Conservation (phyloP, 2,888 invertebrate genomes). For the Tiliacea citrago region DNA sequence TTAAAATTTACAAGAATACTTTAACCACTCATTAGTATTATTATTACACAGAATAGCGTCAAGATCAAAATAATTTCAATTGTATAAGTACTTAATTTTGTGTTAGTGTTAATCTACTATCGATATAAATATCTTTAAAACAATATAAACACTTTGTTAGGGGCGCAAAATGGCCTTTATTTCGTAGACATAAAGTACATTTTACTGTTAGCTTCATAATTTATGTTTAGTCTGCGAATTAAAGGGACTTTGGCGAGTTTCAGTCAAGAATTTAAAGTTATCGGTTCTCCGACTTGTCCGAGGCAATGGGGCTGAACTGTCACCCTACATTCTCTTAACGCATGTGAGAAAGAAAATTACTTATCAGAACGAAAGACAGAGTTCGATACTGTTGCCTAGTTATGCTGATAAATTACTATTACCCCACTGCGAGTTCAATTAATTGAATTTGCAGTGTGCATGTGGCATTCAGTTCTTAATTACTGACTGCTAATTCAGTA, state of each 20-base stretch:
- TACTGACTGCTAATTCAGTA: slow-evolving; percentile 57
- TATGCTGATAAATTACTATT: slow-evolving; percentile 24
- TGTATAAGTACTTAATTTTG: slow-evolving; percentile 66
- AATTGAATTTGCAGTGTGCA: slow-evolving; percentile 18
- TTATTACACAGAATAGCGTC: slow-evolving; percentile 66
- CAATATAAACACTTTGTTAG: slow-evolving; percentile 61
- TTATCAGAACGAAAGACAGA: slow-evolving; percentile 33
- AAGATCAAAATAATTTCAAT: slow-evolving; percentile 68
- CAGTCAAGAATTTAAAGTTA: slow-evolving; percentile 58
- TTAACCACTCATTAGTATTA: slow-evolving; percentile 68
- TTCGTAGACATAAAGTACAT: slow-evolving; percentile 34
- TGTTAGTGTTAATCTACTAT: slow-evolving; percentile 62
- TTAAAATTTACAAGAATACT: slow-evolving; percentile 80
- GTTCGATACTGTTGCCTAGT: slow-evolving; percentile 31
- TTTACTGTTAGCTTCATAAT: slow-evolving; percentile 44
- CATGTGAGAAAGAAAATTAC: slow-evolving; percentile 25
- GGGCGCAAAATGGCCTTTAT: slow-evolving; percentile 59
- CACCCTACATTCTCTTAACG: slow-evolving; percentile 51
- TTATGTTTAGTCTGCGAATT: slow-evolving; percentile 45
- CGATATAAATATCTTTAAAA: slow-evolving; percentile 59
- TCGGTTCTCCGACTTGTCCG: slow-evolving; percentile 33
- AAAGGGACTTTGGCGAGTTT: slow-evolving; percentile 54
- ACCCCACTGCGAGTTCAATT: slow-evolving; percentile 23
- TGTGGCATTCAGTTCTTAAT: slow-evolving; percentile 42
- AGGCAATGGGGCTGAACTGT: slow-evolving; percentile 40